Base-by-base conservation (phyloP, 1,140 invertebrate species). In the Pygmarrhopalites habei region DNA sequence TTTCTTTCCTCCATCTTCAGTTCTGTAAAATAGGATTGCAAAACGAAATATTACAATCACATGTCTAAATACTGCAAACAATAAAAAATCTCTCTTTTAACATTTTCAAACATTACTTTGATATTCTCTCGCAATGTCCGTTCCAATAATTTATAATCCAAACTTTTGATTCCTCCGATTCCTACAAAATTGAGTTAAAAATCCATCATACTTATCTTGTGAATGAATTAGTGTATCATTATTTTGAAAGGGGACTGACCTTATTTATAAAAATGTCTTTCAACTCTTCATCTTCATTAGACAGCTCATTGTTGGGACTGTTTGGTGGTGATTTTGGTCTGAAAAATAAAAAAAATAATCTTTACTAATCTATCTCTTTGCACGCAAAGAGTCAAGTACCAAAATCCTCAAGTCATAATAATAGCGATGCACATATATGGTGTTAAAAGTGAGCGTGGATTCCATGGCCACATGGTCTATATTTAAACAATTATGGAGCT, bases 271-370 rank as follows among this genome's bases (percentile, higher is more conserved):
- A 89, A 32, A 90, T 84, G 35, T 85, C 86, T 73, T 84, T 85
- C 56, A 89, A 76, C 69, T 89, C 86, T 70, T 88, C 86, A 73
- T 89, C 87, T 26, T 69, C 74, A 23, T 82, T 84, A 21, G 83
- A 83, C 19, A 86, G 78, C 76, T 90, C 88, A 41, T 85, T 83
- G 73, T 89, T 84, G 12, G 90, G 90, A 77, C 89, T 92, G 76
- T 93, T 93, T 1, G 90, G 90, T 39, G 90, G 90, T 57, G 88
- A 90, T 75, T 92, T 92, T 4, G 90, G 90, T 72, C 89, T 90
- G 79, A 58, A 82, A 80, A 62, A 64, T 75, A 61, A 73, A 71
- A 4, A 25, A 58, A 32, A 58, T 44, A 15, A 30, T 21, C 25
- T 55, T 55, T 7, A 29, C n/a, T n/a, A n/a, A n/a, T n/a, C n/a